Conservation (phyloP, 2,113 vertebrate species). For the Atractosteus spatula region DNA sequence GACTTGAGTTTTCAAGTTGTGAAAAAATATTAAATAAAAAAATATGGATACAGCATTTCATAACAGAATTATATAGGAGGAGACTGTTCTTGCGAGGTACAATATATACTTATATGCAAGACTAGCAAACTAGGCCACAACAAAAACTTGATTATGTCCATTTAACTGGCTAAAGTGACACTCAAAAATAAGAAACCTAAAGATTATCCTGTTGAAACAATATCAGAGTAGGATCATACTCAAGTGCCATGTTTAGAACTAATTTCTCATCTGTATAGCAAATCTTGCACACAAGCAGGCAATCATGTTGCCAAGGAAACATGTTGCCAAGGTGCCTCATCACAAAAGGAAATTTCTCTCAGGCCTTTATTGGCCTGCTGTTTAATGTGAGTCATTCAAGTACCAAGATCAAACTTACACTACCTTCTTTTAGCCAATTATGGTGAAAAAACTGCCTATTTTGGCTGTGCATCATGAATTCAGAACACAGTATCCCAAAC, state of each 20-base stretch:
- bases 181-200: background rate
- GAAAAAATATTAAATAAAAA: too few species aligned
- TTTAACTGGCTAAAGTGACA: background rate
- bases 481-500: background rate
- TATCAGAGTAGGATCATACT: background rate
- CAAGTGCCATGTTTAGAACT: background rate
- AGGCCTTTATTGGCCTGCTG: constrained; percentile 5
- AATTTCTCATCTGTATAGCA: background rate
- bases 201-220: background rate
- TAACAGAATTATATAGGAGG: too few species aligned
- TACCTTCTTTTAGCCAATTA: background rate
- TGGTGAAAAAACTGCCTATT: background rate
- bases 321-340: background rate
- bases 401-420: background rate
- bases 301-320: constrained; percentile 8
- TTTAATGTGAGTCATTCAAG: background rate
- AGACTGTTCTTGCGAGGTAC: too few species aligned
- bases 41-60: too few species aligned
- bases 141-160: too few species aligned
- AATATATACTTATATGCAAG: too few species aligned
- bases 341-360: background rate
- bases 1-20: too few species aligned
- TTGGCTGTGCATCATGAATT: background rate
- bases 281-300: background rate
- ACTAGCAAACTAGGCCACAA: too few species aligned